Base-by-base conservation (phyloP, 1,140 invertebrate genomes). In the Brachionus manjavacas region DNA sequence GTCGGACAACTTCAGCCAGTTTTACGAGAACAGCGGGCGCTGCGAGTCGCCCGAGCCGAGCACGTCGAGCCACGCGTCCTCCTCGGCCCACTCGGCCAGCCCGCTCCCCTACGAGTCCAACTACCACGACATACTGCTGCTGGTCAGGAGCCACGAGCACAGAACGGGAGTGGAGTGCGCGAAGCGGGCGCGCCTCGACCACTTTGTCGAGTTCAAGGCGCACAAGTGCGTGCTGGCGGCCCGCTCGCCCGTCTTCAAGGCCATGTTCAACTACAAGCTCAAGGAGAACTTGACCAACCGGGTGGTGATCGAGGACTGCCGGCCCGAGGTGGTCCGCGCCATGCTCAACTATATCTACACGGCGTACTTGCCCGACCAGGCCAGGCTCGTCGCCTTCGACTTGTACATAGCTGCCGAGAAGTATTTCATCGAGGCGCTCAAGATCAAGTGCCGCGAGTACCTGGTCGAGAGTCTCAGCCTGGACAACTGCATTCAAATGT, bases 231-330 rank as follows among this genome's bases (percentile, higher is more conserved):
- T 89, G 12, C 76, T 89, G 12, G 85, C 86, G 0, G 86, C 89
- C 35, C 86, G 89, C 8, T 89, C 88, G 20, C 87, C 87, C 9
- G 88, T 90, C 9, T 89, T 89, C 78, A 68, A 80, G 12, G 87
- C 86, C 11, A 90, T 90, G 88, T 85, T 89, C 16, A 85, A 86
- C 39, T 83, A 85, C 14, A 85, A 87, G 28, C 72, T 79, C 16
- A 25, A 60, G 9, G 86, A 87, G 49, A 85, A 85, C 20, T 43
- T 23, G 8, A 46, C 84, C 3, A 84, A 85, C 20, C 11, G 46
- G 4, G 39, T 86, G 12, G 16, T 64, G 2, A 86, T 86, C 43
- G 60, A 83, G 23, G 81, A 83, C 52, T 83, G 68, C 49, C 23
- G 86, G 85, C 39, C 64, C 84, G n/a, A 43, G n/a, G 14, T 55